Conservation (phyloP, 2,888 invertebrate species). For the Drosophila trichaetosa region DNA sequence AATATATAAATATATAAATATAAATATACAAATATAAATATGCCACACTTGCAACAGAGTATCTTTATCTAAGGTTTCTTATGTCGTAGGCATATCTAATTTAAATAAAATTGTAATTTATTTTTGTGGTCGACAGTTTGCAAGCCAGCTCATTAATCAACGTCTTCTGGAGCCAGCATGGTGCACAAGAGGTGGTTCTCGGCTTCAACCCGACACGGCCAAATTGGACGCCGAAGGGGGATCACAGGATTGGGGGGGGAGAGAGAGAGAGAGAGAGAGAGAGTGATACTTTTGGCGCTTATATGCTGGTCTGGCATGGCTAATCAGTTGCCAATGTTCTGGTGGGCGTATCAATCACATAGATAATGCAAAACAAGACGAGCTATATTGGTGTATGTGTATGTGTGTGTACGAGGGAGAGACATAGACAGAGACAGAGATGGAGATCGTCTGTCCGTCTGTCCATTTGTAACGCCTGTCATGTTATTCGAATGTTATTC, state of each 20-base stretch:
- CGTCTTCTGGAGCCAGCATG: conserved; percentile 36
- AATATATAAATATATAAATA: too few species aligned
- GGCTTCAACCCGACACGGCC: conserved; percentile 18
- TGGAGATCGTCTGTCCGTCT: conserved; percentile 3
- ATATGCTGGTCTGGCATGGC: conserved; percentile 55
- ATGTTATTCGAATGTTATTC: conserved; percentile 70
- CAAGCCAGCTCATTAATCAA: conserved; percentile 72
- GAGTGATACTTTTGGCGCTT: conserved; percentile 19
- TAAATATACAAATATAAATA: background rate
- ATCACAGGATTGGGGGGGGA: background rate
- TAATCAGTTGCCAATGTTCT: conserved; percentile 59
- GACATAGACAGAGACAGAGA: background rate
- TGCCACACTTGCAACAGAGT: background rate
- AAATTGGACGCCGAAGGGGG: conserved; percentile 1
- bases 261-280: background rate
- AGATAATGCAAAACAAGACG: conserved; percentile 1
- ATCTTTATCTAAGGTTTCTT: background rate
- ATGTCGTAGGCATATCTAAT: conserved; percentile 35
- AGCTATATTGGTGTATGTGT: background rate
- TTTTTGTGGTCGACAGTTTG: conserved; percentile 66
- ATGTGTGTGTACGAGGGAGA: background rate
- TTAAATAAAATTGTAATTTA: conserved; percentile 76
- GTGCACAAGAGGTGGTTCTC: conserved; percentile 47
- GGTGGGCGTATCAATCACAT: conserved; percentile 74
- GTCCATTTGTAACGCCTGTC: conserved; percentile 57